Percentiles rank a stretch among this genome's conserved stretches.
Evolutionary conservation across 2,888 invertebrate genomes (phyloP).

Genomic region (Drosophila niveifrons): DNA sequence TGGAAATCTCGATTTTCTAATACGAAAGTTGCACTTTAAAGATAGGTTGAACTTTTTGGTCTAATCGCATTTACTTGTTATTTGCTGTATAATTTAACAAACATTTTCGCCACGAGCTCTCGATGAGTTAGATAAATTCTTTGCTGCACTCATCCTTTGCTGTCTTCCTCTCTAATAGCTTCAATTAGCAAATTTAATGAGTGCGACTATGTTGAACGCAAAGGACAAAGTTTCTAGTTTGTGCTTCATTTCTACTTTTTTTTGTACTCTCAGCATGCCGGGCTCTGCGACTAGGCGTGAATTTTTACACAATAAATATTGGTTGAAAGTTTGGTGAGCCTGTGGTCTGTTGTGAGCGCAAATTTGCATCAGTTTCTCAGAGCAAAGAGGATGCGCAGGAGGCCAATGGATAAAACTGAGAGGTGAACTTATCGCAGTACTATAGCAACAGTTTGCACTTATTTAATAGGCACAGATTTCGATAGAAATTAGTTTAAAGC

Average conservation of each 20-base stretch:
- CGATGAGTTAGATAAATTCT: slow-evolving; percentile 6
- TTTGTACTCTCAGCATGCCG: not conserved
- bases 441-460: not conserved
- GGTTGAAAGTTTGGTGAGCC: slow-evolving; percentile 38
- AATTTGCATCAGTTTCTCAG: slow-evolving; percentile 19
- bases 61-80: slow-evolving; percentile 66
- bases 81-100: slow-evolving; percentile 62
- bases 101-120: slow-evolving; percentile 33
- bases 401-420: slow-evolving; percentile 13
- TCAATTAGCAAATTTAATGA: slow-evolving; percentile 76
- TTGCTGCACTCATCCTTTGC: slow-evolving; percentile 4
- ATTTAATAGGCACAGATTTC: not conserved
- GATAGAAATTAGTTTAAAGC: not conserved
- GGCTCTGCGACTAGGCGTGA: slow-evolving; percentile 62
- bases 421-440: slow-evolving; percentile 18
- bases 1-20: not conserved
- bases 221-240: slow-evolving; percentile 70
- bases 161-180: slow-evolving; percentile 56
- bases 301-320: slow-evolving; percentile 76
- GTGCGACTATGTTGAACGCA: slow-evolving; percentile 56
- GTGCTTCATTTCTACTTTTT: slow-evolving; percentile 9
- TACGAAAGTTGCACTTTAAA: slow-evolving; percentile 15
- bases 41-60: slow-evolving; percentile 40
- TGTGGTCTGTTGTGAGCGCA: slow-evolving; percentile 26
- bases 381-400: not conserved